A percentile compares a stretch with the other conserved stretches of the same genome.
These are phyloP conservation scores for Folsomia candida DNA, from an alignment of 2,888 invertebrate genomes.

Conservation along the genomic window DNA sequence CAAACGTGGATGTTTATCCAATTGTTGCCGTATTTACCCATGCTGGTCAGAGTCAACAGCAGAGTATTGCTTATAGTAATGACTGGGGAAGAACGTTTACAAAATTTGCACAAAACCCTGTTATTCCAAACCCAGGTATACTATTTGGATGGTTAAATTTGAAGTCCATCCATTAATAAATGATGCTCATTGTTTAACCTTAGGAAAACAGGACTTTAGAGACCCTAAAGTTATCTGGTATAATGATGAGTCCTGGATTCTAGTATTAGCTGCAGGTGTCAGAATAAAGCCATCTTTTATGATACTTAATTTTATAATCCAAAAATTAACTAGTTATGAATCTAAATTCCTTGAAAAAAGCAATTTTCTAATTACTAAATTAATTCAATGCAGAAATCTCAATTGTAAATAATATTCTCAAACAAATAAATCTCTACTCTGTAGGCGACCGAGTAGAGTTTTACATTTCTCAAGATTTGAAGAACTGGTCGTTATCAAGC, in stretches of 20 bases:
- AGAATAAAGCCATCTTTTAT: no score
- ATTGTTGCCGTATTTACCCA: conserved; percentile 47
- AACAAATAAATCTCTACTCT: conserved; percentile 35
- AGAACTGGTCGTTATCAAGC: conserved; percentile 30
- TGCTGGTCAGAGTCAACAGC: conserved; percentile 30
- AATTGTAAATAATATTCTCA: neutral
- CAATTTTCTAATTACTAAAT: no score
- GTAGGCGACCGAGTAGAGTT: conserved; percentile 34
- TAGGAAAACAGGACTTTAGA: conserved; percentile 36
- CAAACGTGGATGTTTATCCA: conserved; percentile 11
- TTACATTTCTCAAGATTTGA: conserved; percentile 34
- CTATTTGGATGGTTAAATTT: no score
- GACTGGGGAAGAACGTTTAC: conserved; percentile 37
- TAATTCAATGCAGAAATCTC: neutral
- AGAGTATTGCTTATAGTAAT: conserved; percentile 43
- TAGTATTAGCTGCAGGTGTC: conserved; percentile 27
- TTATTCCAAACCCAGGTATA: conserved; percentile 32
- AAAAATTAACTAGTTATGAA: no score
- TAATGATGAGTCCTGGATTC: conserved; percentile 30
- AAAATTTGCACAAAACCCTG: conserved; percentile 42
- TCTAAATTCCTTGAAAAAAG: no score
- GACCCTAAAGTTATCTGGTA: conserved; percentile 43
- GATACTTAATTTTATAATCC: neutral
- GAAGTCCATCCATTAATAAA: neutral
- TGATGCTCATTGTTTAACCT: neutral